Evolutionary conservation across 2,113 vertebrate species (phyloP), one percentile per base, ranked within the genome.

Genomic region (Ellobius talpinus): DNA sequence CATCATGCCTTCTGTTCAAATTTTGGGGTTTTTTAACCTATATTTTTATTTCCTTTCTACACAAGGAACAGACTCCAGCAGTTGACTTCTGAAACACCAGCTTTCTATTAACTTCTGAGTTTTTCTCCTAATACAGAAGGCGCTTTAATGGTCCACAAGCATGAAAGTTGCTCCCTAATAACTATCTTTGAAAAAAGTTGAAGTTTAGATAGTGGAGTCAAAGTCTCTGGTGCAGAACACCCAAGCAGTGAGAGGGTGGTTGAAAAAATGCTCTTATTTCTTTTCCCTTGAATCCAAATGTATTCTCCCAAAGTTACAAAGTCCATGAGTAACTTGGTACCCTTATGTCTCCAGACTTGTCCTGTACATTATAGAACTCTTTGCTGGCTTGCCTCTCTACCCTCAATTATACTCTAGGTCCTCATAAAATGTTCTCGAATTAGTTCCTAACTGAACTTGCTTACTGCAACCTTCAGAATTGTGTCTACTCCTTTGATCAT

Each of bases 251-350:
- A 82, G 79, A 82, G 21, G 23, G 55, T 39, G 23, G 23, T 6
- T 16, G 6, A 14, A 55, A 47, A 61, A 24, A n/a, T 24, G 21
- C 5, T 55, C 9, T n/a, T 58, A 5, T 16, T 21, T 29, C 42
- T 31, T 39, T 52, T 29, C 2, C 14, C 6, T 65, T 4, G 1
- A 31, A n/a, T 17, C 5, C 39, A 12, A 8, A 55, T 10, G 0
- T 39, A 7, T 45, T 3, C 29, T 14, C 13, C 16, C 68, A 82
- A 33, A 65, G 1, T 29, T 66, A 31, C 17, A 33, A 42, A 29
- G 42, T 3, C 33, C 8, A 23, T 85, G 16, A 1, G 52, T 58
- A 2, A n/a, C 5, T 11, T 31, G 31, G 42, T 2, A 4, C 21
- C 13, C 42, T 42, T 31, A 5, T 84, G 21, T 39, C 33, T 70